Evolutionary conservation across 2,888 invertebrate genomes (phyloP).

Genomic region (Coelogynopora nodosa): DNA sequence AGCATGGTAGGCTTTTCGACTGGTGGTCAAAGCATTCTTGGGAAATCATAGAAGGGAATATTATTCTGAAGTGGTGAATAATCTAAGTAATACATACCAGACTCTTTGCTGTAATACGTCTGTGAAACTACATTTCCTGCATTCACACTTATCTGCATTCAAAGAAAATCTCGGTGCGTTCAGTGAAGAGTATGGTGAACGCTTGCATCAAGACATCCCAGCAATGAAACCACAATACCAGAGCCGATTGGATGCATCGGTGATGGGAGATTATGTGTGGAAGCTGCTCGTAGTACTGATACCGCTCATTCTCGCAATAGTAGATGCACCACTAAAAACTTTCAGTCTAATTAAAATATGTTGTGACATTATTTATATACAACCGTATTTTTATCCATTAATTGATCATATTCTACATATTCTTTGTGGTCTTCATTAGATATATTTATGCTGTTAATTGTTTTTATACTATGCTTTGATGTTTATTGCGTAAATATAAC

Average conservation of each 20-base stretch:
- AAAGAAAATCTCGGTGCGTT: not conserved
- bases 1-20: not conserved
- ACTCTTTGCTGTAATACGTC: not conserved
- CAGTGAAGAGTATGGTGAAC: not conserved
- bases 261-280: not conserved
- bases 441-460: not conserved
- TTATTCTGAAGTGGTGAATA: not conserved
- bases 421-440: not conserved
- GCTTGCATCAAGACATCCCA: not conserved
- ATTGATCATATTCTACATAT: not conserved
- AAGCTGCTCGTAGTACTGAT: not conserved
- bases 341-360: not conserved
- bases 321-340: not conserved
- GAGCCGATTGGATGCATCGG: not conserved
- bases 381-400: not conserved
- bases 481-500: not conserved
- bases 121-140: not conserved
- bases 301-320: not conserved
- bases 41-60: not conserved
- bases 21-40: not conserved
- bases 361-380: not conserved
- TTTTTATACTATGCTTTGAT: not conserved
- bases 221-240: not conserved
- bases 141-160: not conserved
- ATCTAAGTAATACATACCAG: not conserved